Base-by-base conservation (phyloP, 2,797 vertebrate species). In the Neoniphon sammara region DNA sequence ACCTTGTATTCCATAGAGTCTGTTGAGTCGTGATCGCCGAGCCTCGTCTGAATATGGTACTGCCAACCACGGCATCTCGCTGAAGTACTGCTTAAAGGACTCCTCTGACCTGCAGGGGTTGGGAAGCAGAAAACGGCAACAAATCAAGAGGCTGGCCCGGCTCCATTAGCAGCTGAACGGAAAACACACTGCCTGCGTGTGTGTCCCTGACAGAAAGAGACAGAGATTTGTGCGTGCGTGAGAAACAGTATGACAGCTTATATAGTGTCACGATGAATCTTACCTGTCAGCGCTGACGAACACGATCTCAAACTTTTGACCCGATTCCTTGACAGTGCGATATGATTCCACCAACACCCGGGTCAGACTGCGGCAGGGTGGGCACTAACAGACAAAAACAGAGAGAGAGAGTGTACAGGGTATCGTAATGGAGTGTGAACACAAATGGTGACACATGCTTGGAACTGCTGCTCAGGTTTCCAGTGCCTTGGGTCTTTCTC, bases 1-100 rank as follows among this genome's bases (percentile, higher is more conserved):
- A 98, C 98, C 98, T 97, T 99, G 98, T 85, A 99, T 99, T 77
- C 98, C 97, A 0, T 97, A 99, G 46, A 99, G 96, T 61, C 97
- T 94, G 91, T 99, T 99, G 77, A 99, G 96, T 65, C 97, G 96
- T 0, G 97, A 98, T 74, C 98, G 92, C 7, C 98, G 92, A 81
- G 95, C 95, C 84, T 99, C 97, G 0, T 99, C 98, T 0, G 94
- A 87, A 64, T 98, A 99, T 0, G 98, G 98, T 63, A 99, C 93
- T 0, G 98, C 97, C 14, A 98, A 83, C 98, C 97, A 99, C 9
- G 98, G 97, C 98, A 99, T 99, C 94, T 99, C 98, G 0, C 96
- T 98, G 94, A 99, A 99, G 88, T 99, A 99, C 94, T 99, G 97
- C 78, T 96, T 96, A 88, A 99, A 99, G 1, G 98, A 99, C 78